Evolutionary conservation across 2,888 invertebrate genomes (phyloP), one percentile per base, ranked within the genome.

Genomic region (Aporophyla nigra): DNA sequence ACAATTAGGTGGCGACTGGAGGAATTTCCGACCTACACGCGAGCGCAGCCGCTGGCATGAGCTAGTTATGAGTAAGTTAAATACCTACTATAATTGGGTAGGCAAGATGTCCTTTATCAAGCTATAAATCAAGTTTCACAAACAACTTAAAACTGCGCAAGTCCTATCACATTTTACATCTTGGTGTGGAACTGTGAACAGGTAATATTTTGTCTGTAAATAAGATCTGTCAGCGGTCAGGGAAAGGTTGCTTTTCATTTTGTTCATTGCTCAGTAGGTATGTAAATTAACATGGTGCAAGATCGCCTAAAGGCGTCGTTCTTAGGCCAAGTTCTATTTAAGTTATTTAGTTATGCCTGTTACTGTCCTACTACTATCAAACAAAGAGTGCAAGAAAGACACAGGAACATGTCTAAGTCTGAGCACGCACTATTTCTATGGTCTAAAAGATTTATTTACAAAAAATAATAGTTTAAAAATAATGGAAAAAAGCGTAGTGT

Each of bases 111-210:
- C 16, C 27, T 9, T 53, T 63, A 71, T 80, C 76, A 58, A 33
- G 59, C 21, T 27, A 71, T 75, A 65, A 65, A 71, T 83, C 80
- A 58, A 46, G 54, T 72, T 77, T 27, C 33, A 3, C 21, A 71
- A 51, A 24, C 21, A 72, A 27, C 33, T 51, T 43, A 24, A 46
- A 33, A 40, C n/a, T 54, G 59, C 33, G 73, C 10, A 53, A 33
- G 24, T 53, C 10, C 33, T 79, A 83, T 82, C 72, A 71, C 19
- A 56, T 43, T 49, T 65, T 49, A 58, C 72, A 83, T 83, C 80
- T 63, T 14, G 33, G 4, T 59, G 51, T 40, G 61, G 67, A 56
- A 27, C 14, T 63, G 56, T 40, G 27, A 70, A 63, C 54, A 16
- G 53, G 67, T 56, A 68, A 68, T 49, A 62, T 61, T 53, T 70